These are phyloP conservation scores for Silurus asotus DNA, from an alignment of 2,113 vertebrate species.

Conservation along the genomic window DNA sequence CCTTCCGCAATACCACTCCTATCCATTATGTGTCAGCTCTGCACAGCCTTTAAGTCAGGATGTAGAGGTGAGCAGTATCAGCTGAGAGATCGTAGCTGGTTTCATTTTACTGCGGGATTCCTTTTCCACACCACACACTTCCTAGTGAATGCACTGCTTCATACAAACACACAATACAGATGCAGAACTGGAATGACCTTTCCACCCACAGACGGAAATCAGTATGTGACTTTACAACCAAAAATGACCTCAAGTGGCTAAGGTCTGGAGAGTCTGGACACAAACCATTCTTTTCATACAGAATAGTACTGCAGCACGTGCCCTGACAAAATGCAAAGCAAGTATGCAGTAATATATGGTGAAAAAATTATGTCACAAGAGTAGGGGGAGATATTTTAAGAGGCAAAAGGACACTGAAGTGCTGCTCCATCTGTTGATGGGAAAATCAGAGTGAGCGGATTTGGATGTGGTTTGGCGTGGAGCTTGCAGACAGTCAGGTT, in stretches of 20 bases:
- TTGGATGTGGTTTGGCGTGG: conserved; percentile 19
- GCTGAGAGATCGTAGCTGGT: conserved; percentile 2
- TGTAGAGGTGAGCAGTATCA: background rate
- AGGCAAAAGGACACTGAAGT: background rate
- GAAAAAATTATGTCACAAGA: background rate
- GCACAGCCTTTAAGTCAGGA: background rate
- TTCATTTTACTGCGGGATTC: background rate
- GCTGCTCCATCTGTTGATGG: conserved; percentile 1
- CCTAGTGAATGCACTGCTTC: background rate
- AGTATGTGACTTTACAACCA: background rate
- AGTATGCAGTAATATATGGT: background rate
- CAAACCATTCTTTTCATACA: background rate
- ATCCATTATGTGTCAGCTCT: background rate
- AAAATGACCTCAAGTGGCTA: conserved; percentile 1
- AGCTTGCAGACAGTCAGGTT: conserved; percentile 28
- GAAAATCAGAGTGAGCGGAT: conserved; percentile 10
- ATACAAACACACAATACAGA: background rate
- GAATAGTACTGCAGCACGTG: background rate
- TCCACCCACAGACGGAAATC: conserved; percentile 19
- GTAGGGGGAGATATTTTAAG: background rate
- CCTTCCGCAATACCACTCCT: background rate
- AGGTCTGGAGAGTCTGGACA: background rate
- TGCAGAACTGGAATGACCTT: background rate
- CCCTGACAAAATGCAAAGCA: background rate
- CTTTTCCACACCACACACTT: conserved; percentile 18